Evolutionary conservation across 2,888 invertebrate genomes (phyloP).

Genomic region (Trachelus tabidus): DNA sequence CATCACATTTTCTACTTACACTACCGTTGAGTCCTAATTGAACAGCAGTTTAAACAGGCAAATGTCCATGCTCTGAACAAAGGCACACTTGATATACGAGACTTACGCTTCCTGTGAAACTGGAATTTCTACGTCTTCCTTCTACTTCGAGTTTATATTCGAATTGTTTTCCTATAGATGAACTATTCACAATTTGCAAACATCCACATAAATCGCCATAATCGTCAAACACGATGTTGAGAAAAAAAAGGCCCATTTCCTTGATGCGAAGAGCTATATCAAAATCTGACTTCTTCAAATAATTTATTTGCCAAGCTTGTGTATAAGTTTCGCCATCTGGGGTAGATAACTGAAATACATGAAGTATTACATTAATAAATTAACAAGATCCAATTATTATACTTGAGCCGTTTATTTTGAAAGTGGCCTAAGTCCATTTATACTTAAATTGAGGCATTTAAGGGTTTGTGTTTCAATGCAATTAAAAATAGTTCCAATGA

Average conservation of each 20-base stretch:
- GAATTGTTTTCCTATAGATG: background rate
- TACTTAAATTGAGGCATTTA: slow-evolving; percentile 28
- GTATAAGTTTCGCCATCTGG: background rate
- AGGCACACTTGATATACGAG: background rate
- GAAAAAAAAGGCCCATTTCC: background rate
- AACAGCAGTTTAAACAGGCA: background rate
- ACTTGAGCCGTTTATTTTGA: too few relatives aligned
- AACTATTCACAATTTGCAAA: background rate
- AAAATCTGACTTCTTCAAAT: background rate
- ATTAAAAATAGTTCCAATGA: slow-evolving; percentile 26
- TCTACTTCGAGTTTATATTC: background rate
- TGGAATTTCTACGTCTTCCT: background rate
- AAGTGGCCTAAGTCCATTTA: slow-evolving; percentile 16
- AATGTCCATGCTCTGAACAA: background rate
- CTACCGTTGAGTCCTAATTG: background rate
- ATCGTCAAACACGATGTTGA: background rate
- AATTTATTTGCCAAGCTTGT: background rate
- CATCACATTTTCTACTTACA: too few relatives aligned
- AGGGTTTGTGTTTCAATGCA: slow-evolving; percentile 29
- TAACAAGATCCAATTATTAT: background rate
- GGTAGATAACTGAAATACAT: background rate
- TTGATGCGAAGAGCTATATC: background rate
- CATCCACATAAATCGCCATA: background rate
- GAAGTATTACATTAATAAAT: too few relatives aligned
- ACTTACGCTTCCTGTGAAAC: background rate